Conservation (phyloP, 2,888 invertebrate species). For the Drosophila subquinaria region DNA sequence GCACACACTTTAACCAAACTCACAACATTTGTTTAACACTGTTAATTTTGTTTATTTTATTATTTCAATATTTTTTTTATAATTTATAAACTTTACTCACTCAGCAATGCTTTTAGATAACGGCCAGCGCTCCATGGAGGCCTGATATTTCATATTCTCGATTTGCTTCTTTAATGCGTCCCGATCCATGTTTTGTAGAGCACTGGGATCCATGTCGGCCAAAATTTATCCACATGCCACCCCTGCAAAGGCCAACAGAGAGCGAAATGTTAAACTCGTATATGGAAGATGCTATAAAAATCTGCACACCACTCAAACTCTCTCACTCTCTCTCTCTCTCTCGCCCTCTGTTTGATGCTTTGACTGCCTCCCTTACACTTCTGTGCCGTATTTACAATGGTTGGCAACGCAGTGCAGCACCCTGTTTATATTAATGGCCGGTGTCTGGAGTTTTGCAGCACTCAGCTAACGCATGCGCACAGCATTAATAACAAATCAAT, state of each 20-base stretch:
- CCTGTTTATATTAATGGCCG: conserved; percentile 50
- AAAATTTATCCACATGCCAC: conserved; percentile 86
- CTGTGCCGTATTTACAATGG: neutral
- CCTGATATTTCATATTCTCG: conserved; percentile 99
- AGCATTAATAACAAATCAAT: conserved; percentile 69
- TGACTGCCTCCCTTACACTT: conserved; percentile 1
- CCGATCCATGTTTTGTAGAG: conserved; percentile 98
- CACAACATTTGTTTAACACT: neutral
- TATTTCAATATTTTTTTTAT: neutral
- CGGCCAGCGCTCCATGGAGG: conserved; percentile 98
- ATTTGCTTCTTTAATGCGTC: conserved; percentile 99
- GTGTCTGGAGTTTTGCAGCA: conserved; percentile 44
- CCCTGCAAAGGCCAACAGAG: conserved; percentile 81
- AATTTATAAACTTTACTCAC: conserved; percentile 89
- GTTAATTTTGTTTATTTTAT: neutral
- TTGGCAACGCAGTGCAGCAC: conserved; percentile 25
- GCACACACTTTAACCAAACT: neutral
- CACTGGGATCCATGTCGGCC: conserved; percentile 96
- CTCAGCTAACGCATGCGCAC: conserved; percentile 57
- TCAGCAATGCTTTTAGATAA: conserved; percentile 98
- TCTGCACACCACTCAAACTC: conserved; percentile 42
- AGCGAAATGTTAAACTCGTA: conserved; percentile 39
- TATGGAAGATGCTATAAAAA: conserved; percentile 54
- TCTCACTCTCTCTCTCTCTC: neutral
- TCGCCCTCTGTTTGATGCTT: neutral